Percentiles rank a stretch among this genome's conserved stretches.
These are phyloP conservation scores for Sarcophaga rosellei DNA, from an alignment of 2,888 invertebrate genomes.

Conservation along the genomic window DNA sequence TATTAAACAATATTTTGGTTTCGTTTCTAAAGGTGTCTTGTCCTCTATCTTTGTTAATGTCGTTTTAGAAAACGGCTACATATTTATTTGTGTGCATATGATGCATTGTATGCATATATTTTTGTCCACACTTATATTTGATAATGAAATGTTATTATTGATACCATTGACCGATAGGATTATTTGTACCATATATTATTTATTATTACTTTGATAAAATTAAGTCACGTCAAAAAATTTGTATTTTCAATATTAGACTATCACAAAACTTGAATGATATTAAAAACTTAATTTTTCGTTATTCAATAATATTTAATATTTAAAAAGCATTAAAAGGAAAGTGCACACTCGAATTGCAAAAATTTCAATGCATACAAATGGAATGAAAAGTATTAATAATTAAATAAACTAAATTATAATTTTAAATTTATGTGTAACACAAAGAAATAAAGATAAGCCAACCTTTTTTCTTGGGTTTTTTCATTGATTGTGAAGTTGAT, in stretches of 20 bases:
- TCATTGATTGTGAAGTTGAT: constrained; percentile 45
- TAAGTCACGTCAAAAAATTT: too few relatives aligned
- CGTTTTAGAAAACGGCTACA: neutral
- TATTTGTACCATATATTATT: too few relatives aligned
- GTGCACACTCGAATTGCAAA: constrained; percentile 4
- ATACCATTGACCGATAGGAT: neutral
- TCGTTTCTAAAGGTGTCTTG: too few relatives aligned
- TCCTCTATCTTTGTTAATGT: too few relatives aligned
- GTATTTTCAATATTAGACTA: too few relatives aligned
- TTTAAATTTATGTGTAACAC: constrained; percentile 12
- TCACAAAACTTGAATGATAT: too few relatives aligned
- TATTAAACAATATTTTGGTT: too few relatives aligned
- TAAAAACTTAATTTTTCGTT: too few relatives aligned
- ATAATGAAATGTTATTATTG: neutral
- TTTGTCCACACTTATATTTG: neutral
- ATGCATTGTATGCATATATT: neutral
- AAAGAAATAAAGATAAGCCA: constrained; percentile 53
- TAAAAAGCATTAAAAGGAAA: neutral
- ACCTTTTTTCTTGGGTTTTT: constrained; percentile 16
- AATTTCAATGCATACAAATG: neutral
- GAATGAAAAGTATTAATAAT: neutral
- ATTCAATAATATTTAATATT: neutral
- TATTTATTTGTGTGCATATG: neutral
- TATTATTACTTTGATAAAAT: too few relatives aligned
- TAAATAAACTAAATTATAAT: neutral